Percentiles rank a stretch among this genome's conserved stretches.
phyloP scores from a whole-genome alignment of 2,888 invertebrate species.

The Eupithecia pulchellata region DNA sequence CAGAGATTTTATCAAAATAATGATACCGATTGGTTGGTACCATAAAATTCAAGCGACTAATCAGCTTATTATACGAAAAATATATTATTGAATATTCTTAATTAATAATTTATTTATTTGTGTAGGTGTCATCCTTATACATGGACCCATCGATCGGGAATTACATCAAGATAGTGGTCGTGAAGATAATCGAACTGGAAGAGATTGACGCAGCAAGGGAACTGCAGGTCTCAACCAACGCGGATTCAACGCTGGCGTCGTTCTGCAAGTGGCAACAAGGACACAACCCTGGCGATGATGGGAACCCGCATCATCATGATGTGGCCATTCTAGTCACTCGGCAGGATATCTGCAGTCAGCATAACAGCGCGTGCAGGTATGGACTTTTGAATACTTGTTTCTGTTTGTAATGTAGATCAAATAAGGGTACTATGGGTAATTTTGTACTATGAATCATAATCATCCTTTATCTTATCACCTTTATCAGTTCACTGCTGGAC shows the following conservation, averaged over 20 bases:
- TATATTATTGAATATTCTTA: too few relatives aligned
- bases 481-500: neutral
- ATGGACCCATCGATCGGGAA: conserved; percentile 96
- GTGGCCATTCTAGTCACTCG: conserved; percentile 94
- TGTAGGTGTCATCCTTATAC: conserved; percentile 90
- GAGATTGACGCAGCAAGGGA: conserved; percentile 86
- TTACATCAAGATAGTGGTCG: conserved; percentile 95
- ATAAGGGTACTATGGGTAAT: too few relatives aligned
- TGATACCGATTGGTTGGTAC: too few relatives aligned
- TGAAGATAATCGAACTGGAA: conserved; percentile 92
- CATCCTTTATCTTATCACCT: too few relatives aligned
- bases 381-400: conserved; percentile 49
- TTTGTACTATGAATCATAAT: too few relatives aligned
- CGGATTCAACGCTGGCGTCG: conserved; percentile 92
- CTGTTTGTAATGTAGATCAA: too few relatives aligned
- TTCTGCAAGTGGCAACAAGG: conserved; percentile 94
- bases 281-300: conserved; percentile 90
- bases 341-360: conserved; percentile 89
- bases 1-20: neutral
- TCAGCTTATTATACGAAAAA: neutral
- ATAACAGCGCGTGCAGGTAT: conserved; percentile 84
- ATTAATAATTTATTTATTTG: conserved; percentile 32
- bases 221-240: conserved; percentile 91
- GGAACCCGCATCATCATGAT: conserved; percentile 95
- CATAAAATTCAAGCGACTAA: neutral